Conservation (phyloP, 2,888 invertebrate genomes). For the Cataglyphis livida region DNA sequence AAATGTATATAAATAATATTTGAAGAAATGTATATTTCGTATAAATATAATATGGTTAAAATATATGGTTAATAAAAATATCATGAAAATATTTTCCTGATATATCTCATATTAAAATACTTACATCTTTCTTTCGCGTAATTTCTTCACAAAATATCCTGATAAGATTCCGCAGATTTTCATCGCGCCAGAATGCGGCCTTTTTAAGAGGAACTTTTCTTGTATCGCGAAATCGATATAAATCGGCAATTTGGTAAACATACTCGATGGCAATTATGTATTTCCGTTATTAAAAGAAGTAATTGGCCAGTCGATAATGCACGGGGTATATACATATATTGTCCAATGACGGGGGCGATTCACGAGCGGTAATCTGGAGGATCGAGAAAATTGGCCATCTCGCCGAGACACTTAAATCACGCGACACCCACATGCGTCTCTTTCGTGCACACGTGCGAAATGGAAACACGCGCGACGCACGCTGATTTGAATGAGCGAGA, state of each 20-base stretch:
- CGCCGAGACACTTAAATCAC: slow-evolving; percentile 79
- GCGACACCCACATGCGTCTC: slow-evolving; percentile 75
- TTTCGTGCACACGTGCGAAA: slow-evolving; percentile 67
- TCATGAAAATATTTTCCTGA: neutral
- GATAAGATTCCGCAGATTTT: neutral
- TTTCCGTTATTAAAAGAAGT: slow-evolving; percentile 50
- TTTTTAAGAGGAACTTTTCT: neutral
- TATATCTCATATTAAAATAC: neutral
- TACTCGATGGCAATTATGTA: neutral
- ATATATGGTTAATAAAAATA: neutral
- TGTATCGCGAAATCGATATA: slow-evolving; percentile 6
- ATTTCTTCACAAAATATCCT: neutral
- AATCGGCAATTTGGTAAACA: slow-evolving; percentile 40
- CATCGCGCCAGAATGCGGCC: neutral
- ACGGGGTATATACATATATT: slow-evolving; percentile 41
- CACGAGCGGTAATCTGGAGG: slow-evolving; percentile 15
- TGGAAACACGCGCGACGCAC: slow-evolving; percentile 61
- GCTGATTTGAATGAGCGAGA: slow-evolving; percentile 59
- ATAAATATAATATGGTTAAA: neutral
- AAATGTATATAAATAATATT: neutral
- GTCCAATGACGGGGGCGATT: slow-evolving; percentile 68
- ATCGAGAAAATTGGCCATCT: slow-evolving; percentile 65
- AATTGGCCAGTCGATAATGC: slow-evolving; percentile 55
- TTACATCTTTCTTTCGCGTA: neutral
- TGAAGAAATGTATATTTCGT: neutral